Evolutionary conservation across 2,888 invertebrate species (phyloP).

Genomic region (Caenorhabditis zanzibari): DNA sequence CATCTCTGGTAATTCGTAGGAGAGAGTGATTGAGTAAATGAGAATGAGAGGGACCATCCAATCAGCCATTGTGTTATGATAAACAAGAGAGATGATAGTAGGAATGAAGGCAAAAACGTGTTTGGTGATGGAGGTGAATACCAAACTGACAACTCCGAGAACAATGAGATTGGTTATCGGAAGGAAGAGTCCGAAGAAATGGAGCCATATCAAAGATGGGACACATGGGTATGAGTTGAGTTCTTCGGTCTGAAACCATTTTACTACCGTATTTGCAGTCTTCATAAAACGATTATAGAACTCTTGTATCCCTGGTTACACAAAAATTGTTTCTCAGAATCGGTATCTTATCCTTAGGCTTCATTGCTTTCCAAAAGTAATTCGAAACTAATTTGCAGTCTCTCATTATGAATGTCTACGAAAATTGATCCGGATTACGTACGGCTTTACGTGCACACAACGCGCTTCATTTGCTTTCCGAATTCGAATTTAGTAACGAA

Average conservation of each 20-base stretch:
- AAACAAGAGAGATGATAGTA: conserved; percentile 36
- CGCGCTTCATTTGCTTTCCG: background rate
- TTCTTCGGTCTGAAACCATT: conserved; percentile 30
- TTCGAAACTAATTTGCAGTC: background rate
- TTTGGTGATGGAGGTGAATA: conserved; percentile 5
- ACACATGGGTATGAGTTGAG: conserved; percentile 45
- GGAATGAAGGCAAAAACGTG: conserved; percentile 27
- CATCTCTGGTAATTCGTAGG: conserved; percentile 32
- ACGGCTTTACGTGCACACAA: background rate
- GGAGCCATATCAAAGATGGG: conserved; percentile 36
- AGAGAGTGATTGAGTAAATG: conserved; percentile 38
- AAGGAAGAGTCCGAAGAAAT: conserved; percentile 36
- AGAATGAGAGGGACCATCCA: conserved; percentile 59
- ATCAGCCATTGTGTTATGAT: conserved; percentile 51
- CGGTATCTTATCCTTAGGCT: too few relatives aligned
- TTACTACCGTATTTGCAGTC: background rate
- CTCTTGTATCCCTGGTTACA: too few relatives aligned
- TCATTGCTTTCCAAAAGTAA: too few relatives aligned
- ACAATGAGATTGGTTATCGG: conserved; percentile 15
- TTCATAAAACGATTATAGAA: background rate
- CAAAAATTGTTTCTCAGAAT: too few relatives aligned
- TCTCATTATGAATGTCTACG: background rate
- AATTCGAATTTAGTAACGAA: background rate
- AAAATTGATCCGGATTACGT: conserved; percentile 9
- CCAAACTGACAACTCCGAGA: conserved; percentile 22